Base-by-base conservation (phyloP, 2,113 vertebrate species). In the Nansenia antarctica region DNA sequence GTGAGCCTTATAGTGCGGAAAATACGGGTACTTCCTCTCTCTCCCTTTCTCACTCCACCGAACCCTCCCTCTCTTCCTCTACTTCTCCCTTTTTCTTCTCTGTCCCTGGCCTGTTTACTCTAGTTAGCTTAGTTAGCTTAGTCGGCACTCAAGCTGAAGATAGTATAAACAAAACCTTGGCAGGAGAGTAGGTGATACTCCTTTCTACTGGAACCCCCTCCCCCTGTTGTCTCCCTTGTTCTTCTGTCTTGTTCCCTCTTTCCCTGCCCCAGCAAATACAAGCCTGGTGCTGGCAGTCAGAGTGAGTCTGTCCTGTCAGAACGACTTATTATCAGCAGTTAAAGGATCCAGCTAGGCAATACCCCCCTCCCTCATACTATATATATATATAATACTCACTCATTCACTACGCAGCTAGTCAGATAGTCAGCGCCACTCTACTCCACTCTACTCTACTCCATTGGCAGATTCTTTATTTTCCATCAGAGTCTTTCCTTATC, bases 141-240 rank as follows among this genome's bases (percentile, higher is more conserved):
- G 70, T 68, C 22, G 8, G 26, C 34, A 11, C 62, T 65, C 30
- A 37, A 73, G 54, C 22, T 65, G 65, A 77, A 73, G 57, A 39
- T 12, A 73, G 49, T 27, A 69, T 60, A 74, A 86, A 83, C 79
- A 83, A 66, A 77, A 67, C n/a, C 42, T 72, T 80, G 80, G 74
- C 75, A 78, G 69, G 47, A 12, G 14, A 35, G 14, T 29, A 68
- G 32, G 18, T 2, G 5, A 67, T 24, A 27, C 47, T 53, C 67
- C 66, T 53, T n/a, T 64, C 57, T 32, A 53, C 70, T 53, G 60
- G 65, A 57, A n/a, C 32, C 34, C 31, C 57, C 37, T 0, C 59
- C 26, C 22, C 45, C 66, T n/a, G 14, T n/a, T 15, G 3, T 47
- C 42, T 62, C 26, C 64, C 62, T 73, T 3, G 5, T 65, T 76